Base-by-base conservation (phyloP, 2,797 vertebrate genomes). In the Tapera naevia region DNA sequence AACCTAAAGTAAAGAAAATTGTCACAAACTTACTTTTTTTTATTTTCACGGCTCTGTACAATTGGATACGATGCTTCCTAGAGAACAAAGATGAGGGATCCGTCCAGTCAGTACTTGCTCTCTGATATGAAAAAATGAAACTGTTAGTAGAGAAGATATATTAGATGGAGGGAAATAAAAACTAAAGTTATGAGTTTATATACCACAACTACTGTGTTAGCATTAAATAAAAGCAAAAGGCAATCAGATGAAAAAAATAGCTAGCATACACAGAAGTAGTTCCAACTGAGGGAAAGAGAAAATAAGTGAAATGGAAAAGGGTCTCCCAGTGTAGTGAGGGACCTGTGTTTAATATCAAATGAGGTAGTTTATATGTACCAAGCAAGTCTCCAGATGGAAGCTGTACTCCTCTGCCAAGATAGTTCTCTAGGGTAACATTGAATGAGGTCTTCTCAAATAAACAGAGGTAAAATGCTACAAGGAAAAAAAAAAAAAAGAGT, bases 351-450 rank as follows among this genome's bases (percentile, higher is more conserved):
- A 81, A 54, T 33, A 82, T 11, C 57, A 86, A 17, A 56, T 73
- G 35, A 86, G 62, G 67, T 1, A 81, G 60, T 73, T 88, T 66
- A 67, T 39, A 50, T 45, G 17, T 45, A 91, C 46, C 71, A 86
- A 96, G 58, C 15, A 62, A 67, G 71, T 69, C 88, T 96, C 91
- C 91, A 96, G 73, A 76, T 88, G 79, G 88, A 86, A 95, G 73
- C 17, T 82, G 65, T 21, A 21, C 37, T 32, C 22, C n/a, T 51
- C 46, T 95, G 85, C 91, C 93, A 95, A 89, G 82, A 32, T 17
- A 79, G 11, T 67, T 94, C 95, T 84, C 95, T 67, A 32, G 66
- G 76, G 92, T 60, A 95, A 28, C n/a, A 56, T 0, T 54, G 81
- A 70, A 89, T 92, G 80, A 93, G 64, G 73, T 85, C 56, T 86